These are phyloP conservation scores for Eleginops maclovinus DNA, from an alignment of 2,113 vertebrate genomes.

Conservation along the genomic window DNA sequence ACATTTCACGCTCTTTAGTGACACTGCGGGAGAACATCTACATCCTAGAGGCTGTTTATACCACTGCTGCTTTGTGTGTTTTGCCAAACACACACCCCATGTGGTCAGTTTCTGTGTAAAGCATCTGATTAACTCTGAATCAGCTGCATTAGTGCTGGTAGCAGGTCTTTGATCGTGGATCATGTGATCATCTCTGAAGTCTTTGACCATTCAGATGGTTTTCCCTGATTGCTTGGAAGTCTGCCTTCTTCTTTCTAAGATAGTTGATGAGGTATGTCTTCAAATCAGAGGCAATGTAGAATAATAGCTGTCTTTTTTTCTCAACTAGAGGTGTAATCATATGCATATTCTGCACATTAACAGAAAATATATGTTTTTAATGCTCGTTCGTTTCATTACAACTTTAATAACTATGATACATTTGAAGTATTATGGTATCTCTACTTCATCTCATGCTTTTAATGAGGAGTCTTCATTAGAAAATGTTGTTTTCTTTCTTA, in stretches of 20 bases:
- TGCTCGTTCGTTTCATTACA: background rate
- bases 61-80: background rate
- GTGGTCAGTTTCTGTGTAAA: background rate
- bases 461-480: no score
- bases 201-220: background rate
- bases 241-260: background rate
- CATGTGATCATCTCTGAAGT: background rate
- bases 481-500: no score
- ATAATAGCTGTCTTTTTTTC: no score
- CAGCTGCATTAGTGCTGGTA: background rate
- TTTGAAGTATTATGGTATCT: background rate
- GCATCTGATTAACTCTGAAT: background rate
- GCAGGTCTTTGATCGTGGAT: background rate
- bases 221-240: background rate
- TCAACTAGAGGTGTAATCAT: no score
- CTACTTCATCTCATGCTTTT: background rate
- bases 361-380: no score
- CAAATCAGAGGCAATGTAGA: background rate
- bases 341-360: no score
- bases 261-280: background rate
- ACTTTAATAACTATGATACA: background rate
- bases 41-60: background rate
- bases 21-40: background rate
- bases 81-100: background rate
- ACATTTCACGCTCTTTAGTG: conserved; percentile 9